Conservation (phyloP, 92 coral and sea anemone genomes). For the Heteractis magnifica region DNA sequence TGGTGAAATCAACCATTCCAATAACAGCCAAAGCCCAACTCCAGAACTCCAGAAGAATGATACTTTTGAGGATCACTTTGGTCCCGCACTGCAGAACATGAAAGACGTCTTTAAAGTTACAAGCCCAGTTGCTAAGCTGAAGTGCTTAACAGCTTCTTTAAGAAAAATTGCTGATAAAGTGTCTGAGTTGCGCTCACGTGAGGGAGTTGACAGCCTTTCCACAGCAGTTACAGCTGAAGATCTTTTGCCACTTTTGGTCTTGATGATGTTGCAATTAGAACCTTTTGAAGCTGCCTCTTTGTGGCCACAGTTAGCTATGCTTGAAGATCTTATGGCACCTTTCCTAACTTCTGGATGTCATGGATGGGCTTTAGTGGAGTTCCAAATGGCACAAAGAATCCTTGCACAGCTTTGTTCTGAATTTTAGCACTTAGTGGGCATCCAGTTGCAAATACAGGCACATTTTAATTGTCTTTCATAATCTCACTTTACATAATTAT, state of each 20-base stretch:
- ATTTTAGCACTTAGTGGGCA: constrained; percentile 29
- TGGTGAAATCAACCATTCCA: constrained; percentile 33
- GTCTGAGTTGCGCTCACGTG: constrained; percentile 76
- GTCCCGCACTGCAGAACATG: constrained; percentile 85
- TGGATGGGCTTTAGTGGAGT: constrained; percentile 94
- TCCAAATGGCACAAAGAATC: constrained; percentile 82
- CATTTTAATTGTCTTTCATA: background rate
- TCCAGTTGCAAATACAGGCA: background rate
- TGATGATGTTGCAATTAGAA: constrained; percentile 94
- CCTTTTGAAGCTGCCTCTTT: constrained; percentile 87
- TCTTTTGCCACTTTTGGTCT: constrained; percentile 79
- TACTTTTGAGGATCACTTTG: constrained; percentile 92
- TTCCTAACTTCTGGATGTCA: constrained; percentile 88
- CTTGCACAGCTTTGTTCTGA: constrained; percentile 75
- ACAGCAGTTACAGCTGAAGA: constrained; percentile 96
- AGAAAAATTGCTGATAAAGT: constrained; percentile 83
- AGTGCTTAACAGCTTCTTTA: constrained; percentile 83
- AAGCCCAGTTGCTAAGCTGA: constrained; percentile 78
- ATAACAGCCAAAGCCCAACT: constrained; percentile 13
- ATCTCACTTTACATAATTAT: background rate
- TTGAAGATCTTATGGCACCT: constrained; percentile 87
- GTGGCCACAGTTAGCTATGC: constrained; percentile 81
- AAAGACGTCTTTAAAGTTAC: constrained; percentile 72
- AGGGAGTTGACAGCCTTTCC: constrained; percentile 60
- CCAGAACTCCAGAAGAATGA: constrained; percentile 37